A percentile compares a stretch with the other conserved stretches of the same genome.
These are phyloP conservation scores for Butorides virescens DNA, from an alignment of 2,113 vertebrate species.

Conservation along the genomic window DNA sequence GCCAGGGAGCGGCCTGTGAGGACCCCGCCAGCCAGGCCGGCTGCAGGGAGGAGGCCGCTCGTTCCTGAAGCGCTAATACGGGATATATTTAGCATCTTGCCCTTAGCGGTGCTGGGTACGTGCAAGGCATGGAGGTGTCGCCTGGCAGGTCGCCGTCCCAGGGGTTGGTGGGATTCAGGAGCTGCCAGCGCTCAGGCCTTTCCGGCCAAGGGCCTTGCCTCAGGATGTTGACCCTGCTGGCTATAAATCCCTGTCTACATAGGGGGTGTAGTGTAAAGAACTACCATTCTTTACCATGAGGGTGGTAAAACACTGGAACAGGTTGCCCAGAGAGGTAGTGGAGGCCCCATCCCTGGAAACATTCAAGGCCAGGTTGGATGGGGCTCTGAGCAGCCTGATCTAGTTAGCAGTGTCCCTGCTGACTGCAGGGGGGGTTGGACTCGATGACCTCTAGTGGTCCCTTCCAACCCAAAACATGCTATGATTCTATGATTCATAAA, in stretches of 20 bases:
- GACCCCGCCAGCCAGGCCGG: accelerated
- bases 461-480: no score
- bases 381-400: no score
- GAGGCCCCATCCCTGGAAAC: no score
- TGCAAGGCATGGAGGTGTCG: background rate
- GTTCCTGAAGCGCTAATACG: accelerated
- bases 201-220: background rate
- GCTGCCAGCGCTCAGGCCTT: background rate
- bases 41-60: background rate
- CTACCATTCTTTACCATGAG: no score
- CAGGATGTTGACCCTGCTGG: background rate
- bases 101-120: accelerated
- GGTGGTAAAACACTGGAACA: no score
- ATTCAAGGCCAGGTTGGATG: no score
- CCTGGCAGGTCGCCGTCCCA: accelerated
- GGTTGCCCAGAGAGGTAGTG: no score
- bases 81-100: background rate
- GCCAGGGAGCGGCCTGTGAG: accelerated
- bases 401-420: no score
- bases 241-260: background rate
- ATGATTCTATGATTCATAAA: no score
- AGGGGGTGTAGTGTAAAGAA: background rate
- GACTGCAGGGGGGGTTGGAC: no score
- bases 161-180: background rate
- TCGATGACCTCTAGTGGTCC: no score